Evolutionary conservation across 2,113 vertebrate species (phyloP).

Genomic region (Malaclemys terrapin): DNA sequence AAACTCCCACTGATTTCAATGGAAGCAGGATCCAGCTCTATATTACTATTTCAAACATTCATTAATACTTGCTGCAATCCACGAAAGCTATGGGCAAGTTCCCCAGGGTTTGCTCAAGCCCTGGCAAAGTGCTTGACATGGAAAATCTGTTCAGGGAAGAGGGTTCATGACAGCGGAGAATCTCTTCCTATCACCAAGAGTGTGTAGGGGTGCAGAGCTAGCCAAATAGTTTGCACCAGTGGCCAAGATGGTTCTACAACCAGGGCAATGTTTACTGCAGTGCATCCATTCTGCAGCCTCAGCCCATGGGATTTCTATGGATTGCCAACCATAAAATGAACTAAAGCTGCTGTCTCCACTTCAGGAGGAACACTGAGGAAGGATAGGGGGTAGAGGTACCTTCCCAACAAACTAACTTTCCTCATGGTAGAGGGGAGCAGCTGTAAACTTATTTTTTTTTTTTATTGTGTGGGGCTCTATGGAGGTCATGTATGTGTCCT

Average conservation of each 20-base stretch:
- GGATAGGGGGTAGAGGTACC: not conserved
- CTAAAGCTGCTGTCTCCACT: fast-evolving
- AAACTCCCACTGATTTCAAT: not conserved
- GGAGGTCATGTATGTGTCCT: not conserved
- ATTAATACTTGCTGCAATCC: not conserved
- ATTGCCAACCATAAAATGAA: not conserved
- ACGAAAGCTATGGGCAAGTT: fast-evolving
- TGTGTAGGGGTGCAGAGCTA: fast-evolving
- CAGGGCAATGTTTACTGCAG: not conserved
- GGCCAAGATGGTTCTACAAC: fast-evolving
- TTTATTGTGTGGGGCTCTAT: not conserved
- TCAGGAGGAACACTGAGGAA: not conserved
- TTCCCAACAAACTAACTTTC: not conserved
- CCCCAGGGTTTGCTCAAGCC: not conserved
- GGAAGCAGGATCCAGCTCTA: not conserved
- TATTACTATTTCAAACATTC: not conserved
- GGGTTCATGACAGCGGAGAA: not conserved
- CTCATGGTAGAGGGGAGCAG: not conserved
- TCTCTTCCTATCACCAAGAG: fast-evolving
- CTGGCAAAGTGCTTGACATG: not conserved
- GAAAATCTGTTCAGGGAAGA: fast-evolving
- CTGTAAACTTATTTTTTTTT: not conserved
- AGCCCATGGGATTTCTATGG: not conserved
- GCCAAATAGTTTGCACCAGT: fast-evolving
- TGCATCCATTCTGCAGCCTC: not conserved